Evolutionary conservation across 2,113 vertebrate species (phyloP).

Genomic region (Sclerurus mexicanus): DNA sequence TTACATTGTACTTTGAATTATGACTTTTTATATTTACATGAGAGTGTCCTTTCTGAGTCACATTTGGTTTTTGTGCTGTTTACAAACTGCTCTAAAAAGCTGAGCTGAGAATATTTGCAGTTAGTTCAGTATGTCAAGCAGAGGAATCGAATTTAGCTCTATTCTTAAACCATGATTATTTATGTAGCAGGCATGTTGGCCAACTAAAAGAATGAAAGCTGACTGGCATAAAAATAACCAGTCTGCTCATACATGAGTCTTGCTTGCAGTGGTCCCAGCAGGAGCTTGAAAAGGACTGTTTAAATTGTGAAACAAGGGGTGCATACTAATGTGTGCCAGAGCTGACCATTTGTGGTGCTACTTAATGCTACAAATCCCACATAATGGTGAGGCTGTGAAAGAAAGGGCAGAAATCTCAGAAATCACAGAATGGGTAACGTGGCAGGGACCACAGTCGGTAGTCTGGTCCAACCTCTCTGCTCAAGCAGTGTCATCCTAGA

Average conservation of each 20-base stretch:
- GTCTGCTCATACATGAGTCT: neutral
- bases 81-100: constrained; percentile 62
- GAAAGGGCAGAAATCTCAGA: neutral
- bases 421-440: neutral
- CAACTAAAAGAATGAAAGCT: constrained; percentile 31
- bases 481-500: neutral
- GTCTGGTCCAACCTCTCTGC: neutral
- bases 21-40: neutral
- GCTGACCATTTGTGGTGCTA: neutral
- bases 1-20: neutral
- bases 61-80: constrained; percentile 34
- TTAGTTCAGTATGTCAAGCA: constrained; percentile 43
- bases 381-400: neutral
- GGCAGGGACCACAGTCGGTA: neutral
- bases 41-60: neutral
- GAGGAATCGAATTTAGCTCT: constrained; percentile 48
- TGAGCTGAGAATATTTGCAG: constrained; percentile 25
- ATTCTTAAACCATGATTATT: constrained; percentile 62
- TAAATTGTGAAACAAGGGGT: neutral
- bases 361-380: neutral
- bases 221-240: neutral
- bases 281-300: neutral
- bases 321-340: rapidly evolving
- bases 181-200: constrained; percentile 33
- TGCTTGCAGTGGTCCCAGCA: neutral